Evolutionary conservation across 1,140 invertebrate species (phyloP).

Genomic region (Plectrocnemia conspersa): DNA sequence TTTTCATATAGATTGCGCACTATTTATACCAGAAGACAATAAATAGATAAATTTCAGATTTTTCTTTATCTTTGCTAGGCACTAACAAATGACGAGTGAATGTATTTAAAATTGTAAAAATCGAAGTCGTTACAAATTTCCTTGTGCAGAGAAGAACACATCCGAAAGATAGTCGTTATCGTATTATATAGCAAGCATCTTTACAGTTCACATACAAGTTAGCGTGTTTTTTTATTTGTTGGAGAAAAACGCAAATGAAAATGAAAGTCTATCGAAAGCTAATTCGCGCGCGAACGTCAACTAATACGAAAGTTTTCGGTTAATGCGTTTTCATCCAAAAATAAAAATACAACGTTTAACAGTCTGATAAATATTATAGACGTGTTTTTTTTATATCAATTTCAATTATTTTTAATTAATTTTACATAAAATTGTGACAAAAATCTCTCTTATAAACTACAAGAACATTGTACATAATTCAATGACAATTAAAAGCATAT

Average conservation of each 20-base stretch:
- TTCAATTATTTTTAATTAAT: too few species aligned
- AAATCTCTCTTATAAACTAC: conserved; percentile 28
- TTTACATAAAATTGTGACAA: conserved; percentile 34
- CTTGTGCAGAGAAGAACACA: conserved; percentile 14
- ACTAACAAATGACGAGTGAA: conserved; percentile 12
- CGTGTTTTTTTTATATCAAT: too few species aligned
- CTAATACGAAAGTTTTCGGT: too few species aligned
- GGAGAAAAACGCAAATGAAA: too few species aligned
- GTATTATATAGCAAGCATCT: conserved; percentile 19
- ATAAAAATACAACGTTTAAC: conserved; percentile 8
- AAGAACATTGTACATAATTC: conserved; percentile 33
- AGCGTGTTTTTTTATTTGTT: too few species aligned
- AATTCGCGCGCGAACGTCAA: too few species aligned
- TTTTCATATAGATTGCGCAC: conserved; percentile 17
- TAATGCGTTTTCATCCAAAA: too few species aligned
- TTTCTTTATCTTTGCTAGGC: conserved; percentile 20
- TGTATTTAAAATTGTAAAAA: not conserved
- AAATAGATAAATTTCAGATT: conserved; percentile 21
- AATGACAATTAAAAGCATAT: conserved; percentile 33
- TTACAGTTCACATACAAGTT: too few species aligned
- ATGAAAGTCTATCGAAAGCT: too few species aligned
- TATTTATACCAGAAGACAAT: conserved; percentile 14
- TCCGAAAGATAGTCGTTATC: not conserved
- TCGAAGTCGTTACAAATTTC: not conserved
- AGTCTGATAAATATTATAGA: conserved; percentile 9